phyloP scores from a whole-genome alignment of 2,113 vertebrate genomes.

The Alectura lathami region DNA sequence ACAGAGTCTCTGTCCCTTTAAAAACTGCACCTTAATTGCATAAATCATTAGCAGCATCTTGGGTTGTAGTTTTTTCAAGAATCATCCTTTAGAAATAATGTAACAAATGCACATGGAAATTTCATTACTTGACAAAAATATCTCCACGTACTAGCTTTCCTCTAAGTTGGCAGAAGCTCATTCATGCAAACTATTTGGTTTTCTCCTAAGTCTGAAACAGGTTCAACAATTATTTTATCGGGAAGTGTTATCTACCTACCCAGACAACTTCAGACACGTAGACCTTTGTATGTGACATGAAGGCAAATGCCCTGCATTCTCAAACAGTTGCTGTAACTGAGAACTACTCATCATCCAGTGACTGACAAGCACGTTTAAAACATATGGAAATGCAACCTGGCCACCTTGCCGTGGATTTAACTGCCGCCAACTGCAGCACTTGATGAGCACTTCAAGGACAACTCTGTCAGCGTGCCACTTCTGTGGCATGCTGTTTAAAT shows the following conservation, averaged over 20 bases:
- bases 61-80: background rate
- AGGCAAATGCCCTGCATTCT: background rate
- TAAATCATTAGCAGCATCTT: background rate
- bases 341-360: background rate
- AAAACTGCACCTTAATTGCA: background rate
- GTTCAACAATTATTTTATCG: conserved; percentile 9
- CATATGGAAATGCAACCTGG: background rate
- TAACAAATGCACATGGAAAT: background rate
- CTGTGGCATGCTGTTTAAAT: background rate
- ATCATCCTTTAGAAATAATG: background rate
- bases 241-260: background rate
- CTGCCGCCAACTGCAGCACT: background rate
- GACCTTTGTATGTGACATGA: background rate
- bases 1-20: background rate
- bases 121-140: background rate
- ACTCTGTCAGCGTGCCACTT: background rate
- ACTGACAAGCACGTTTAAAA: background rate
- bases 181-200: background rate
- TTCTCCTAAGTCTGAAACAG: background rate
- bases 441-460: background rate
- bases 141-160: background rate
- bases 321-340: background rate
- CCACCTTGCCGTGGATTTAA: background rate
- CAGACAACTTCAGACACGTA: background rate
- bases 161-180: background rate